Base-by-base conservation (phyloP, 2,888 invertebrate genomes). In the Ptilodon capucinus region DNA sequence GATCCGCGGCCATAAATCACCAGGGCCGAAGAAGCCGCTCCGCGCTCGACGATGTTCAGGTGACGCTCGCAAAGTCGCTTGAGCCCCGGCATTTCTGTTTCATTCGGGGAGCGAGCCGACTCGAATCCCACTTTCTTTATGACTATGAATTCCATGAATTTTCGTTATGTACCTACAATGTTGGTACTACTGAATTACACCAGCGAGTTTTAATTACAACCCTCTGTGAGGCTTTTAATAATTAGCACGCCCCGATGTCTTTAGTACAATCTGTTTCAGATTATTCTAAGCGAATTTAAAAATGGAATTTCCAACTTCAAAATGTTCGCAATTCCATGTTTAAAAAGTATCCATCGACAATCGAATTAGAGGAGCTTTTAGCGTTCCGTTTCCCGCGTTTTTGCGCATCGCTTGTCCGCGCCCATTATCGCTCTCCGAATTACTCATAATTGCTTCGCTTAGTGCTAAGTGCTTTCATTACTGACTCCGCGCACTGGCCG, bases 391-490 rank as follows among this genome's bases (percentile, higher is more conserved):
- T 81, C 74, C 79, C 86, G 82, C 84, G 92, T 91, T 91, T 91
- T 91, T 89, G 88, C 88, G 84, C 88, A 72, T 81, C 82, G 84
- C 85, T 65, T 84, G 90, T 89, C 91, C 88, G 83, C 84, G 81
- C 81, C 87, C 86, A 89, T 91, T 90, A 91, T 81, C 71, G 84
- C 78, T 76, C 74, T 79, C 81, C 82, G 87, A 91, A 91, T 88
- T 86, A 88, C 86, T 90, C 88, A 88, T 91, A 90, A 91, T 91
- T 90, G 89, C 86, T 88, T 90, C 91, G 88, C 86, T 91, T 89
- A 89, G 79, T 81, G 86, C 78, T 88, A 89, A 91, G 91, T 90
- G 91, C 91, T 91, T 89, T 90, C 88, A 88, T 91, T 88, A 88
- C 73, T 74, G 74, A 58, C 74, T 71, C 74, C 66, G 76, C 73